phyloP scores from a whole-genome alignment of 2,888 invertebrate genomes.

The Pharmacophagus antenor region DNA sequence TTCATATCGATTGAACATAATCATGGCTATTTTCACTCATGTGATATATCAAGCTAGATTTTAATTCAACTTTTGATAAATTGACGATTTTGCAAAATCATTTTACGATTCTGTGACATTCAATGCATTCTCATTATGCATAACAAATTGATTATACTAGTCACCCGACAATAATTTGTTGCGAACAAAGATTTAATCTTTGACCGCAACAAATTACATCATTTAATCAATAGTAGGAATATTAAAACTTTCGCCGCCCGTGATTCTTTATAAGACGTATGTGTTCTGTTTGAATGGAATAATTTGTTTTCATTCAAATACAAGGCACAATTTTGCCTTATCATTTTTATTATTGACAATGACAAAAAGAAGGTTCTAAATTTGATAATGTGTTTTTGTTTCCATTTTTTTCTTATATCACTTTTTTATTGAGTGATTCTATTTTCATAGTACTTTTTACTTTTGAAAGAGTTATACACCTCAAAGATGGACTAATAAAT shows the following conservation, averaged over 20 bases:
- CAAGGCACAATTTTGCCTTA: background rate
- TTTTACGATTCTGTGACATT: background rate
- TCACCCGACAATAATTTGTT: conserved; percentile 4
- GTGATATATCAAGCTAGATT: too few relatives aligned
- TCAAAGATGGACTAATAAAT: too few relatives aligned
- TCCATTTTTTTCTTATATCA: too few relatives aligned
- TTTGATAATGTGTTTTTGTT: too few relatives aligned
- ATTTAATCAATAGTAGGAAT: conserved; percentile 9
- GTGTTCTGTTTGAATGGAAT: conserved; percentile 3
- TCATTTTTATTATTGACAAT: background rate
- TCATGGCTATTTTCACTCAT: too few relatives aligned
- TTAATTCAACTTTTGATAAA: background rate
- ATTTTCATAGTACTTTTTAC: too few relatives aligned
- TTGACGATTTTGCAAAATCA: background rate
- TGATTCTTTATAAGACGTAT: conserved; percentile 7
- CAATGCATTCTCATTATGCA: conserved; percentile 11
- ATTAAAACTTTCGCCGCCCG: conserved; percentile 19
- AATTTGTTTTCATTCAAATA: background rate
- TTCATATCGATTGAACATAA: too few relatives aligned
- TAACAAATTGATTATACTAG: conserved; percentile 6
- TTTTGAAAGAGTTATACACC: too few relatives aligned
- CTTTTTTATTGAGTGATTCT: too few relatives aligned
- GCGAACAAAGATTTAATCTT: conserved; percentile 10
- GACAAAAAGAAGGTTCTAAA: too few relatives aligned
- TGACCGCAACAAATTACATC: too few relatives aligned